These are phyloP conservation scores for Semaprochilodus insignis DNA, from an alignment of 2,797 vertebrate species.

Conservation along the genomic window DNA sequence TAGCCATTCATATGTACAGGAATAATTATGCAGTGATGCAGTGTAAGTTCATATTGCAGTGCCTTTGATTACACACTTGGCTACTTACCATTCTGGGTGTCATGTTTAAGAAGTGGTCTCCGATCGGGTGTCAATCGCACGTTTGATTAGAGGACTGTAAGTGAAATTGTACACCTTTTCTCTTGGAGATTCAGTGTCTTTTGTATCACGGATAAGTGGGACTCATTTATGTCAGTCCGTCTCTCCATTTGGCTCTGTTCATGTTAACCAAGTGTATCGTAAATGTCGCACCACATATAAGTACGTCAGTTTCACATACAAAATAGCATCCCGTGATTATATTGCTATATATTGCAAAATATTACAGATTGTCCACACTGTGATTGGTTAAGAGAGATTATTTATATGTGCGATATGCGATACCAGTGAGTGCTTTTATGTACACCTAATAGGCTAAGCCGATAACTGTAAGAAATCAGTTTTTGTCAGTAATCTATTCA, in stretches of 20 bases:
- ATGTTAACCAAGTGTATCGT: background rate
- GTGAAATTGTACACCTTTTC: conserved; percentile 34
- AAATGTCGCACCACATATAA: background rate
- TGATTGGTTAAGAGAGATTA: too few species aligned
- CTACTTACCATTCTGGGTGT: conserved; percentile 9
- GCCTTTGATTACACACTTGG: conserved; percentile 31
- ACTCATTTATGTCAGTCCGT: background rate
- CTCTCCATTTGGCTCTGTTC: background rate
- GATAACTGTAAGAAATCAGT: too few species aligned
- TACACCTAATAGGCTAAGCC: too few species aligned
- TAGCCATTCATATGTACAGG: too few species aligned
- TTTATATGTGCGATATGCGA: too few species aligned
- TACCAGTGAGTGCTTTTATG: too few species aligned
- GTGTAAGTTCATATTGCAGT: conserved; percentile 42
- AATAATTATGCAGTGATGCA: background rate
- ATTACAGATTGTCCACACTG: too few species aligned
- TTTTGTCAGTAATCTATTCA: too few species aligned
- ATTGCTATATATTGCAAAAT: too few species aligned
- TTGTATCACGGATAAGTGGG: background rate
- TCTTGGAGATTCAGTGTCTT: background rate
- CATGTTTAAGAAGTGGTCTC: conserved; percentile 23
- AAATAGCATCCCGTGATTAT: too few species aligned
- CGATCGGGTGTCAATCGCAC: background rate
- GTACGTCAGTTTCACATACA: background rate
- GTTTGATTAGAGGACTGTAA: conserved; percentile 2